Evolutionary conservation across 53 echinoderm and acorn worm genomes (phyloP).

Genomic region (Pentamera pediparva): DNA sequence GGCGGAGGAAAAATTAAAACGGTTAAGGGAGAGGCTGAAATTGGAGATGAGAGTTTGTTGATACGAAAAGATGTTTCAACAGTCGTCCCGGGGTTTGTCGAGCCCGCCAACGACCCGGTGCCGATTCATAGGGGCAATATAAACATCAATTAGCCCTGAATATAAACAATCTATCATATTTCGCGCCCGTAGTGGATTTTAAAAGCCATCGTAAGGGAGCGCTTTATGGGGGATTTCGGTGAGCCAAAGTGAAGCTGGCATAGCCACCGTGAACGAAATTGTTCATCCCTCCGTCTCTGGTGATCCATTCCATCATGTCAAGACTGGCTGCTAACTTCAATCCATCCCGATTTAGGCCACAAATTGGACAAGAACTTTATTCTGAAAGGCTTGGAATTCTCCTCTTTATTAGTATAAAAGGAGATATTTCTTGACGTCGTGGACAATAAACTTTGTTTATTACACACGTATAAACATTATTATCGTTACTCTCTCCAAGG

Average conservation of each 20-base stretch:
- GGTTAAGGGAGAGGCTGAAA: slow-evolving; percentile 6
- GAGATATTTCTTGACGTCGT: too few relatives aligned
- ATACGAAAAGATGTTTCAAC: slow-evolving; percentile 34
- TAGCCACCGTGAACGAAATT: not conserved
- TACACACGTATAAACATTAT: too few relatives aligned
- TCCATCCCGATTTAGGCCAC: slow-evolving; percentile 1
- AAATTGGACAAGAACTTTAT: too few relatives aligned
- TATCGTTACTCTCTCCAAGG: too few relatives aligned
- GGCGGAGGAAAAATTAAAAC: slow-evolving; percentile 7
- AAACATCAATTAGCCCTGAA: slow-evolving; percentile 34
- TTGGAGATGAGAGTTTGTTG: slow-evolving; percentile 25
- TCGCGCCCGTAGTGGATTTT: slow-evolving; percentile 33
- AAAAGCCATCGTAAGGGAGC: slow-evolving; percentile 28
- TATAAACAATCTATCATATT: slow-evolving; percentile 36
- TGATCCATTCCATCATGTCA: slow-evolving; percentile 1
- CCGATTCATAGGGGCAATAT: slow-evolving; percentile 31
- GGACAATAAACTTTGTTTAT: too few relatives aligned
- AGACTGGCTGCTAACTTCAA: not conserved
- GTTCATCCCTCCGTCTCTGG: not conserved
- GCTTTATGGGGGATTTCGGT: slow-evolving; percentile 14
- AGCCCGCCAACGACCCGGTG: slow-evolving; percentile 20
- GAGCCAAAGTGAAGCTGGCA: slow-evolving; percentile 19
- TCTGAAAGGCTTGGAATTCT: too few relatives aligned
- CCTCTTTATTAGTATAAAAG: too few relatives aligned
- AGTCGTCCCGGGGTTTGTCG: slow-evolving; percentile 6